Percentiles rank a stretch among this genome's conserved stretches.
Evolutionary conservation across 2,797 vertebrate genomes (phyloP).

Genomic region (Megaceryle alcyon): DNA sequence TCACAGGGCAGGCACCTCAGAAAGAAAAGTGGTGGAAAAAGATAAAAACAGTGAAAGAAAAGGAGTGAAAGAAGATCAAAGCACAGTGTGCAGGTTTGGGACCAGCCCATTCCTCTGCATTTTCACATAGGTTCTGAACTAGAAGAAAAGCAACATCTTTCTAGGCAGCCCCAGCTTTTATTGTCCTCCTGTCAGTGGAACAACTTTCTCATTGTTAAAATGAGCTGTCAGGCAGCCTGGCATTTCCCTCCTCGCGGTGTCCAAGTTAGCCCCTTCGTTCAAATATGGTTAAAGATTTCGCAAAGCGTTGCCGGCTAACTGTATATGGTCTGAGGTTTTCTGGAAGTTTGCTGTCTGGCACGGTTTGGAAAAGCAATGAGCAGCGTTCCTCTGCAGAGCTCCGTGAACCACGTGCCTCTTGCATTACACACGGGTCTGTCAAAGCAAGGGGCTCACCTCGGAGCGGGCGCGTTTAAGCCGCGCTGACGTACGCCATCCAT

Average conservation of each 20-base stretch:
- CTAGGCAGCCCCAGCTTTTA: conserved; percentile 21
- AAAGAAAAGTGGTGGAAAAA: not conserved
- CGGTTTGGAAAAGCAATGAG: conserved; percentile 34
- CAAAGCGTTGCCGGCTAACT: conserved; percentile 54
- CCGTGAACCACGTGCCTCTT: conserved; percentile 38
- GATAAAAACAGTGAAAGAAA: not conserved
- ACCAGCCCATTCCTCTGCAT: not conserved
- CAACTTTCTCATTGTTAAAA: conserved; percentile 63
- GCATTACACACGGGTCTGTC: conserved; percentile 33
- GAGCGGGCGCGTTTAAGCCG: not conserved
- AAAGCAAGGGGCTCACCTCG: conserved; percentile 14
- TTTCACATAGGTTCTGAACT: not conserved
- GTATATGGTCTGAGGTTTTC: conserved; percentile 71
- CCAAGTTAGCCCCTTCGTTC: conserved; percentile 62
- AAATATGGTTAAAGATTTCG: conserved; percentile 69
- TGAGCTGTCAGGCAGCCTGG: conserved; percentile 69
- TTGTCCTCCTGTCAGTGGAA: conserved; percentile 60
- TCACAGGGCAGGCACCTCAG: not conserved
- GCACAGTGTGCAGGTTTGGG: not conserved
- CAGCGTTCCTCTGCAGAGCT: not conserved
- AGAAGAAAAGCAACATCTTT: not conserved
- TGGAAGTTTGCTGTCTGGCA: conserved; percentile 65
- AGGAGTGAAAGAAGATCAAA: not conserved
- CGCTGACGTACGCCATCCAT: not conserved
- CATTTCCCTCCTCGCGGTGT: conserved; percentile 32